Base-by-base conservation (phyloP, 2,797 vertebrate species). In the Rhyacichthys aspro region DNA sequence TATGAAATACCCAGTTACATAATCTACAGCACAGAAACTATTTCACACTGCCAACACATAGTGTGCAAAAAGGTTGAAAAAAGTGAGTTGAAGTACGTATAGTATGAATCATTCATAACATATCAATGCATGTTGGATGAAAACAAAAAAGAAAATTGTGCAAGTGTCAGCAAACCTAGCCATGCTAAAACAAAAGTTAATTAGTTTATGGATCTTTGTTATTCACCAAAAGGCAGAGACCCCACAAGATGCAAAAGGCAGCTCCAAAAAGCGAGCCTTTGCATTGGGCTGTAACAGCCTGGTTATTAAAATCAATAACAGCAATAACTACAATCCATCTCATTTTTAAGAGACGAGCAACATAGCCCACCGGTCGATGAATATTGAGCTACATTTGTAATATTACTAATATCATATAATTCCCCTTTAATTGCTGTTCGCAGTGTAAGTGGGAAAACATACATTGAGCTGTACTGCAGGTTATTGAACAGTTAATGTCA, bases 261-360 rank as follows among this genome's bases (percentile, higher is more conserved):
- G 50, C 71, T 49, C 49, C 67, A 79, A 59, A 57, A 34, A 81
- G 61, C 56, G 50, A 52, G 28, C 45, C 74, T 55, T 62, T 42
- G 60, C 63, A 73, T 48, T 58, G 63, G 70, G 67, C 70, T 74
- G 74, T 60, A 86, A 86, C 76, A 81, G 76, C 59, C 67, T 79
- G 67, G 82, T 89, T 91, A 89, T 90, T 91, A 88, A 92, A 92
- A 92, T 93, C 91, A 91, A 93, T 92, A 92, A 63, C 62, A 66
- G 86, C 86, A 91, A 92, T 91, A 91, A 92, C 83, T 80, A 84
- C 86, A 87, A 90, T 92, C 83, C 69, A 82, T 90, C 86, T 88
- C 61, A 68, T 86, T 86, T 86, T 79, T 82, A 75, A 75, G 73
- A 85, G 73, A 54, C 67, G 66, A 70, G 59, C 18, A 44, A 84